A percentile compares a stretch with the other conserved stretches of the same genome.
Conservation (phyloP, 2,888 invertebrate genomes). For the Protula sp. region DNA sequence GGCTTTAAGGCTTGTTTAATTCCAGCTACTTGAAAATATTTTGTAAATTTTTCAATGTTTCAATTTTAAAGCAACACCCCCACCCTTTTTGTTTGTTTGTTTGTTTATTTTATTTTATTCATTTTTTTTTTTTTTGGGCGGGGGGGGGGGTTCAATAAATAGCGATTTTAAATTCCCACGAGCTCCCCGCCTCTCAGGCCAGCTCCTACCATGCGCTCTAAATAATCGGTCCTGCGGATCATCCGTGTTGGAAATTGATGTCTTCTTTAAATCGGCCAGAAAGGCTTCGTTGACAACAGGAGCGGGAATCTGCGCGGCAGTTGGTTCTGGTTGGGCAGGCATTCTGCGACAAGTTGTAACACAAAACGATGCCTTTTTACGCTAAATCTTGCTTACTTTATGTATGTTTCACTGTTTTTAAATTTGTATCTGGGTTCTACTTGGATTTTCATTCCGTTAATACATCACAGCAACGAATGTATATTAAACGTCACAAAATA, state of each 20-base stretch:
- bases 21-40: too few species aligned
- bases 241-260: conserved; percentile 62
- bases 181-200: not conserved
- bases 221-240: conserved; percentile 79
- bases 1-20: not conserved
- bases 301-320: conserved; percentile 62
- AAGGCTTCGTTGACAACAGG: conserved; percentile 63
- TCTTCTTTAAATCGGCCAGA: conserved; percentile 59
- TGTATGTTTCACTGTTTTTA: too few species aligned
- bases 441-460: too few species aligned
- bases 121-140: not conserved
- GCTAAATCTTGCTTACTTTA: too few species aligned
- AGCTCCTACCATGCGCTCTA: conserved; percentile 70
- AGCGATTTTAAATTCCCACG: not conserved
- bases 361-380: too few species aligned
- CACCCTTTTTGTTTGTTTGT: too few species aligned
- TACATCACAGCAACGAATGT: too few species aligned
- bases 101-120: not conserved
- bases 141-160: not conserved
- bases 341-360: too few species aligned
- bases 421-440: too few species aligned
- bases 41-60: too few species aligned
- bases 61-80: too few species aligned
- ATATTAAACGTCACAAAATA: too few species aligned
- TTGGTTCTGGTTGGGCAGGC: conserved; percentile 43